phyloP scores from a whole-genome alignment of 2,888 invertebrate genomes.

The Urechis unicinctus region DNA sequence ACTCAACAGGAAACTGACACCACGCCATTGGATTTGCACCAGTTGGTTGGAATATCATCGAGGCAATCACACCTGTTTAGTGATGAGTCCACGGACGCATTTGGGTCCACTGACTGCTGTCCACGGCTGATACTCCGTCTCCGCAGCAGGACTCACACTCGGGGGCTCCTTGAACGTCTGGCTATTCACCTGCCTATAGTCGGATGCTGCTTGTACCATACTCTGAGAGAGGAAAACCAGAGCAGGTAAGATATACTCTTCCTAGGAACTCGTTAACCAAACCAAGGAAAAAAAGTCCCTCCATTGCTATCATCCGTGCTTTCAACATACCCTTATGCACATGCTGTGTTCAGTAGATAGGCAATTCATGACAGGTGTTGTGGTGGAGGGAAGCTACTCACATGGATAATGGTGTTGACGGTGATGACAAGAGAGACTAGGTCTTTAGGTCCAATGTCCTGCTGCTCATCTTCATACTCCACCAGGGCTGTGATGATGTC shows the following conservation, averaged over 20 bases:
- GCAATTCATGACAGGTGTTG: too few species aligned
- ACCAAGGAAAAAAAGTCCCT: too few species aligned
- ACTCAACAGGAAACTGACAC: too few species aligned
- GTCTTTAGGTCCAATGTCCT: constrained; percentile 58
- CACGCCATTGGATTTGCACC: too few species aligned
- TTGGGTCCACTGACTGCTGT: constrained; percentile 61
- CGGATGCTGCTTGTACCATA: constrained; percentile 63
- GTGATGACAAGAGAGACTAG: constrained; percentile 57
- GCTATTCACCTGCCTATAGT: constrained; percentile 36
- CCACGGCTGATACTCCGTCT: constrained; percentile 68
- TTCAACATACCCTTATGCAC: too few species aligned
- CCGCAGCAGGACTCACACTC: constrained; percentile 1
- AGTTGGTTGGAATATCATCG: too few species aligned
- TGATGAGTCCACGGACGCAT: constrained; percentile 46
- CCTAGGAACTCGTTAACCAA: too few species aligned
- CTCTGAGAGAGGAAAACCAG: constrained; percentile 51
- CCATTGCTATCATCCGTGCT: too few species aligned
- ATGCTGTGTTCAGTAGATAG: too few species aligned
- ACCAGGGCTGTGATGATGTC: constrained; percentile 62
- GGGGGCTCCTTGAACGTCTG: constrained; percentile 18
- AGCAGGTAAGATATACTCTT: too few species aligned
- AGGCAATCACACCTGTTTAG: constrained; percentile 49
- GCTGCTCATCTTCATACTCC: constrained; percentile 58
- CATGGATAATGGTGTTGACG: constrained; percentile 59
- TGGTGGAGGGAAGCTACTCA: too few species aligned